phyloP scores from a whole-genome alignment of 2,888 invertebrate species.

The Scelioninae gen. 1 region DNA sequence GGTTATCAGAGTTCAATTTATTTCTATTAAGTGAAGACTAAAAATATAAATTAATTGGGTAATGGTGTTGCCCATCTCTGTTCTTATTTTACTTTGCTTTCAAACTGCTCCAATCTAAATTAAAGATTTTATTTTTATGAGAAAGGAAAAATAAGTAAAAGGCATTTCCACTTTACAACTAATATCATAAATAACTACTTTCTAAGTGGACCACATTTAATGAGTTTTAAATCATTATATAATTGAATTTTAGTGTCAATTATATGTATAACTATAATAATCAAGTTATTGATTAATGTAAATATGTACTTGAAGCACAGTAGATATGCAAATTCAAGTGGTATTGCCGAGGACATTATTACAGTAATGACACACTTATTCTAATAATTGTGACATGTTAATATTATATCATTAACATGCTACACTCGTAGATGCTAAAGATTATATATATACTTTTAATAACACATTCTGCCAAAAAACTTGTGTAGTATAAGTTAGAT shows the following conservation, averaged over 20 bases:
- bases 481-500: too few species aligned
- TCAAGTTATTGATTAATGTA: slow-evolving; percentile 17
- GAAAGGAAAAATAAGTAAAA: too few species aligned
- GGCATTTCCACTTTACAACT: background rate
- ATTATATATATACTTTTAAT: background rate
- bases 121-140: too few species aligned
- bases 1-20: too few species aligned
- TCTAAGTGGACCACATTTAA: background rate
- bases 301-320: background rate
- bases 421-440: background rate
- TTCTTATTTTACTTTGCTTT: too few species aligned
- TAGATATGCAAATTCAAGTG: slow-evolving; percentile 5
- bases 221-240: background rate
- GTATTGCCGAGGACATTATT: slow-evolving; percentile 4
- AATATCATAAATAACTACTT: background rate
- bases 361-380: slow-evolving; percentile 19
- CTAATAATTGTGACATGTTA: slow-evolving; percentile 19
- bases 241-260: slow-evolving; percentile 13
- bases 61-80: too few species aligned
- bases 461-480: too few species aligned
- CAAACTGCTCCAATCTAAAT: too few species aligned
- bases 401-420: slow-evolving; percentile 10
- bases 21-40: too few species aligned
- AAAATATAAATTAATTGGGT: too few species aligned
- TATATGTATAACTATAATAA: slow-evolving; percentile 9